Evolutionary conservation across 2,888 invertebrate species (phyloP), one percentile per base, ranked within the genome.

Genomic region (Elgonia sp.): DNA sequence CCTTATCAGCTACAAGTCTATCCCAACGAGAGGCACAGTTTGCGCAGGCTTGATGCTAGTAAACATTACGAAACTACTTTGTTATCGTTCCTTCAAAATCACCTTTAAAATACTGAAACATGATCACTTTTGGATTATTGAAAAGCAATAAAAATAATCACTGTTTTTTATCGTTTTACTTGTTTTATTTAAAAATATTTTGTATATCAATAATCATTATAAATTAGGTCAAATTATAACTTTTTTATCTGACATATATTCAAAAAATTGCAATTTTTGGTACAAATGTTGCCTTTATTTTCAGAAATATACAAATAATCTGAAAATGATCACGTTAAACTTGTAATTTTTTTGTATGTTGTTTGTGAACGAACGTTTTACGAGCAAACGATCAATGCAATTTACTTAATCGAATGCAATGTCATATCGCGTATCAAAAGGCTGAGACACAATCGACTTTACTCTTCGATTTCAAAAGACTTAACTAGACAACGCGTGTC

Each of bases 51-150:
- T 93, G 98, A 98, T 95, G 98, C 98, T 46, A 98, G 98, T 92
- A 98, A 98, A 95, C 99, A 99, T 95, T 99, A 99, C 94, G 99
- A 99, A 95, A 98, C 99, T 9, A 98, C 98, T 72, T 95, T 99
- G 86, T 95, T 99, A 84, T 98, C 98, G 91, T 99, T 99, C 95
- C 95, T 99, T 91, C 98, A 99, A 95, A 97, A 97, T 93, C 95
- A 97, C 94, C 96, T 97, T 95, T 97, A 92, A 93, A 93, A 89
- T 55, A 65, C 10, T 76, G 14, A n/a, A 55, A 69, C 84, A 62
- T 73, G 69, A 63, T 87, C 63, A 81, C 87, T 70, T 73, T 80
- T 85, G 46, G 39, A 7, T 53, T 53, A 53, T 53, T 8, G 18
- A 10, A 21, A 21, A 60, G 10, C n/a, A 55, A 55, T 20, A 20